Evolutionary conservation across 30 jellyfish, hydroid and myxozoan genomes (phyloP).

Genomic region (Cassiopea andromeda): DNA sequence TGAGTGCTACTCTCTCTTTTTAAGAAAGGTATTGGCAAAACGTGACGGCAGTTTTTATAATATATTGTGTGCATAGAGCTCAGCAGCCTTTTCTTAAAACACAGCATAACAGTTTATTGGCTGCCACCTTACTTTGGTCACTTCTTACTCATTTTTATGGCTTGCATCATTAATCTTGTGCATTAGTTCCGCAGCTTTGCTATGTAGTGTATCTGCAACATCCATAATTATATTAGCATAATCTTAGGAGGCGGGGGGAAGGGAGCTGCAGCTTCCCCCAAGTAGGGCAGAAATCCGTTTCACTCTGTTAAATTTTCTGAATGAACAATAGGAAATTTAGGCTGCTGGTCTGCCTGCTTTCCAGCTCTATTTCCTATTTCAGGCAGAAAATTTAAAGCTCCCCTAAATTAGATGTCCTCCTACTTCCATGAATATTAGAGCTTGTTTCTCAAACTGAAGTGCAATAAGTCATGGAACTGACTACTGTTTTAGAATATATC

Average conservation of each 20-base stretch:
- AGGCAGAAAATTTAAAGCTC: no score
- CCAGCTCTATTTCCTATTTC: no score
- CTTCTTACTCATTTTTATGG: slow-evolving; percentile 30
- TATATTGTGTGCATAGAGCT: slow-evolving; percentile 37
- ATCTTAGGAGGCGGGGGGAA: not conserved
- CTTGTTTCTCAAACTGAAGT: slow-evolving; percentile 29
- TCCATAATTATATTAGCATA: not conserved
- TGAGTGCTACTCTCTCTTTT: slow-evolving; percentile 1
- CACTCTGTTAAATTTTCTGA: no score
- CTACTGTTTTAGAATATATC: slow-evolving; percentile 12
- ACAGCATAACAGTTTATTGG: slow-evolving; percentile 1
- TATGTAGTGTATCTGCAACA: slow-evolving; percentile 18
- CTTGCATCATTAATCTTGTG: slow-evolving; percentile 41
- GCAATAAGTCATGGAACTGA: slow-evolving; percentile 33
- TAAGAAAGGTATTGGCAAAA: not conserved
- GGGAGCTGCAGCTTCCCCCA: not conserved
- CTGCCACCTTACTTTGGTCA: slow-evolving; percentile 53
- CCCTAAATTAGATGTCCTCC: not conserved
- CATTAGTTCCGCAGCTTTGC: slow-evolving; percentile 19
- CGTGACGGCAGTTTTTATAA: not conserved
- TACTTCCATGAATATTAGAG: not conserved
- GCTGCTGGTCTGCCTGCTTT: no score
- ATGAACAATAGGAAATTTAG: no score
- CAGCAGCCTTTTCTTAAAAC: slow-evolving; percentile 2
- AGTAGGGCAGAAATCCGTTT: no score